Evolutionary conservation across 2,113 vertebrate genomes (phyloP), one percentile per base, ranked within the genome.

Genomic region (Stomatorhinus ivindoensis): DNA sequence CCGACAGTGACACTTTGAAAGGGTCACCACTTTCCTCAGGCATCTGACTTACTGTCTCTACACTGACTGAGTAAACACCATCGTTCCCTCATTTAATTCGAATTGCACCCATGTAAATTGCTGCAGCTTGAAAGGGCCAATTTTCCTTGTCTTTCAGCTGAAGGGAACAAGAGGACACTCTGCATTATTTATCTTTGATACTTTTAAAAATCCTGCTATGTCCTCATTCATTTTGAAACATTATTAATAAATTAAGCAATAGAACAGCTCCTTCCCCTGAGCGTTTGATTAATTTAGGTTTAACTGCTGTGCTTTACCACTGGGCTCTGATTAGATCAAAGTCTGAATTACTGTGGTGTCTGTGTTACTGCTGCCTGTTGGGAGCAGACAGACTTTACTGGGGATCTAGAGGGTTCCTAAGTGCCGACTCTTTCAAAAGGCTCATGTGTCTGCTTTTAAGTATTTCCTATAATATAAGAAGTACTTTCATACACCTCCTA

Each of bases 211-310:
- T 51, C 48, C 31, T 86, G 83, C 24, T n/a, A 8, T 61, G 86
- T 61, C 1, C 86, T n/a, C 53, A 46, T 44, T 42, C 21, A n/a
- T 87, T 46, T 87, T 61, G n/a, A 88, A 88, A 88, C 6, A 47
- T 73, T 27, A 69, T 69, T 88, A 69, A 88, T 73, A 73, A 69
- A 88, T 46, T 21, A 44, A 61, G 87, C 17, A 65, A 31, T n/a
- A 46, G 61, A 65, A 87, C 10, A 21, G 47, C 42, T 88, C 24
- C 44, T 73, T 69, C n/a, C 61, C 51, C 10, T 10, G n/a, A 69
- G 31, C 48, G 17, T 88, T 88, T 69, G 58, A 88, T 73, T 69
- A 65, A 69, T 88, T 87, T 61, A 42, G 31, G 27, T 73, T 88
- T 88, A 73, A 88, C 69, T 46, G 58, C 42, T 27, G 31, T 65